Conservation (phyloP, 2,797 vertebrate species). For the Bucorvus abyssinicus region DNA sequence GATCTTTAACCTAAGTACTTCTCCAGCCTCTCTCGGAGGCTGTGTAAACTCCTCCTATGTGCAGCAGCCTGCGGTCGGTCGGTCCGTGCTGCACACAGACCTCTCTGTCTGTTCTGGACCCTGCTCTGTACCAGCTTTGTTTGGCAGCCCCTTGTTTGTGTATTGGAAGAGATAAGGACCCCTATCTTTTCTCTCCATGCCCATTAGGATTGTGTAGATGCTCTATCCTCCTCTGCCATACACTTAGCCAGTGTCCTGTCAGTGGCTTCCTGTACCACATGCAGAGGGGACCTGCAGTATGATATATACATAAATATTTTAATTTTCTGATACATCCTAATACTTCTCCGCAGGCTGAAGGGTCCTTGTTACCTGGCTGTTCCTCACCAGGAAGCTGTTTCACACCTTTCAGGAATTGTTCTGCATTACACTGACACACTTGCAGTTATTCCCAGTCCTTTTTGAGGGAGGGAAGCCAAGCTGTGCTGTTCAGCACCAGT, state of each 20-base stretch:
- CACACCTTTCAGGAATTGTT: background rate
- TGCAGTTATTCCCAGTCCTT: background rate
- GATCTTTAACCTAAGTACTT: constrained; percentile 1
- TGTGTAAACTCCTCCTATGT: background rate
- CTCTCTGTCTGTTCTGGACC: background rate
- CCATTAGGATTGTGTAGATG: background rate
- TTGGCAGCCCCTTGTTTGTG: background rate
- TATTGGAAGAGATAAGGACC: background rate
- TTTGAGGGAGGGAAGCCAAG: background rate
- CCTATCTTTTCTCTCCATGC: background rate
- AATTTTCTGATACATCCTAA: background rate
- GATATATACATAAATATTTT: background rate
- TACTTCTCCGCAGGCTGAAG: background rate
- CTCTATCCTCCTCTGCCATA: background rate
- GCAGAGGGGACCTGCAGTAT: fast-evolving
- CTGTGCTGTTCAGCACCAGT: background rate
- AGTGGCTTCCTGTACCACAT: fast-evolving
- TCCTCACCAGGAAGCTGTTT: background rate
- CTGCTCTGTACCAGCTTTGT: background rate
- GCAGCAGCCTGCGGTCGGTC: background rate
- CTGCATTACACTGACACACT: background rate
- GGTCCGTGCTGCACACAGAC: background rate
- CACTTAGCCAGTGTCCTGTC: background rate
- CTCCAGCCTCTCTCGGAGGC: background rate
- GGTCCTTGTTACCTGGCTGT: background rate